Evolutionary conservation across 1,140 invertebrate genomes (phyloP).

Genomic region (Mycetomoellerius zeteki): DNA sequence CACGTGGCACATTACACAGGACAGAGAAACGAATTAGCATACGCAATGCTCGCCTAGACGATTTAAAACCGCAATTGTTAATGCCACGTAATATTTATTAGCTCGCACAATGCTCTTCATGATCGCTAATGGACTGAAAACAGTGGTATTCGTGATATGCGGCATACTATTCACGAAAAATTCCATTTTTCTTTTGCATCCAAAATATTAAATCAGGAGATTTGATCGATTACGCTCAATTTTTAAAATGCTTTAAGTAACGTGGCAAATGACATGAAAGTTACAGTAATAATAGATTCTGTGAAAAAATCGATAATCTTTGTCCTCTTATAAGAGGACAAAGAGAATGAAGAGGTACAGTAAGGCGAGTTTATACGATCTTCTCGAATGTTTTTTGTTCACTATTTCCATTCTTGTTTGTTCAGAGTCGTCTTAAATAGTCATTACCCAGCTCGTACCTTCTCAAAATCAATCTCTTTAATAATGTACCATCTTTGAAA

Average conservation of each 20-base stretch:
- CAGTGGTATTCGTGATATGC: not conserved
- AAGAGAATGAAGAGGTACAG: conserved; percentile 13
- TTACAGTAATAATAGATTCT: not conserved
- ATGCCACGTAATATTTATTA: conserved; percentile 27
- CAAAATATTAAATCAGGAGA: not conserved
- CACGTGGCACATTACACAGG: conserved; percentile 18
- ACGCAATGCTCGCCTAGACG: not conserved
- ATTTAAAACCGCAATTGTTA: conserved; percentile 56
- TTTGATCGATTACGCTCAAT: not conserved
- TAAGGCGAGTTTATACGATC: not conserved
- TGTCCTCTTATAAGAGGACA: not conserved
- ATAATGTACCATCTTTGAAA: conserved; percentile 70
- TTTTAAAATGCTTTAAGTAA: not conserved
- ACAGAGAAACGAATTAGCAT: conserved; percentile 51
- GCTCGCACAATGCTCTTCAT: not conserved
- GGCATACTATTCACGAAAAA: conserved; percentile 16
- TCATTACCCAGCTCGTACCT: conserved; percentile 33
- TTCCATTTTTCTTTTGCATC: not conserved
- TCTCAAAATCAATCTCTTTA: conserved; percentile 59
- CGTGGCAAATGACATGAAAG: not conserved
- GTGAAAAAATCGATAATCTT: not conserved
- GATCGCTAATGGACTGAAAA: not conserved
- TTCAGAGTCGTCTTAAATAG: not conserved
- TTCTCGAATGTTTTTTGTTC: not conserved
- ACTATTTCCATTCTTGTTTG: not conserved